Conservation (phyloP, 2,113 vertebrate genomes). For the Podarcis raffonei region DNA sequence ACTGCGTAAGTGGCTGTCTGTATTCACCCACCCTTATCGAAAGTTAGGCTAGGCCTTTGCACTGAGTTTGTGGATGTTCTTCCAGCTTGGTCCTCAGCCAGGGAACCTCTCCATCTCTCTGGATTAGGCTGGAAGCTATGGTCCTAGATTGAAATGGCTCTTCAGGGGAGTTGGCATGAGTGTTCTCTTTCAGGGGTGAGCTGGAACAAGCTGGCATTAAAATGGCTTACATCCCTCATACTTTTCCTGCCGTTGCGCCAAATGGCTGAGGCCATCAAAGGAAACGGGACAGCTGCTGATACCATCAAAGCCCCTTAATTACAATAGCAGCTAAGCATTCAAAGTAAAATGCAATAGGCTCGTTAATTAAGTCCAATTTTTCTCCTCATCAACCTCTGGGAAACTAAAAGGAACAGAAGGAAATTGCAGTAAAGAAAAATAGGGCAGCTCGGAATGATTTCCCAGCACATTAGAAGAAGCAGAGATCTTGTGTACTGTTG, state of each 20-base stretch:
- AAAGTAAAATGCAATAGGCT: constrained; percentile 34
- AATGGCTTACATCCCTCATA: constrained; percentile 1
- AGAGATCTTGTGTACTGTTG: neutral
- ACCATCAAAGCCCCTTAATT: constrained; percentile 42
- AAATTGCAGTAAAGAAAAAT: constrained; percentile 20
- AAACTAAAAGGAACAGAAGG: constrained; percentile 39
- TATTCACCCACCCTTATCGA: neutral
- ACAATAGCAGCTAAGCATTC: constrained; percentile 34
- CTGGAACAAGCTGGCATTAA: constrained; percentile 3
- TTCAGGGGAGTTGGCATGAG: constrained; percentile 21
- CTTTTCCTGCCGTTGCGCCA: constrained; percentile 4
- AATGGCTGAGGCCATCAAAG: constrained; percentile 38
- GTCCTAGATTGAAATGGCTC: neutral
- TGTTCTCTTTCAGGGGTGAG: neutral
- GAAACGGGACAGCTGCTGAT: constrained; percentile 34
- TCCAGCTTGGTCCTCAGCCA: neutral
- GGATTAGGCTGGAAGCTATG: neutral
- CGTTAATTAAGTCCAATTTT: constrained; percentile 40
- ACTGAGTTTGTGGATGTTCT: neutral
- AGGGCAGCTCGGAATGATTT: constrained; percentile 24
- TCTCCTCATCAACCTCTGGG: constrained; percentile 39
- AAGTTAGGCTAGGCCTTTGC: neutral
- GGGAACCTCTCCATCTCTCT: constrained; percentile 9
- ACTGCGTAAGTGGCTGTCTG: neutral
- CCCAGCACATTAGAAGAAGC: neutral